Percentiles rank a stretch among this genome's conserved stretches.
Evolutionary conservation across 2,113 vertebrate species (phyloP).

Genomic region (Muntiacus muntjak): DNA sequence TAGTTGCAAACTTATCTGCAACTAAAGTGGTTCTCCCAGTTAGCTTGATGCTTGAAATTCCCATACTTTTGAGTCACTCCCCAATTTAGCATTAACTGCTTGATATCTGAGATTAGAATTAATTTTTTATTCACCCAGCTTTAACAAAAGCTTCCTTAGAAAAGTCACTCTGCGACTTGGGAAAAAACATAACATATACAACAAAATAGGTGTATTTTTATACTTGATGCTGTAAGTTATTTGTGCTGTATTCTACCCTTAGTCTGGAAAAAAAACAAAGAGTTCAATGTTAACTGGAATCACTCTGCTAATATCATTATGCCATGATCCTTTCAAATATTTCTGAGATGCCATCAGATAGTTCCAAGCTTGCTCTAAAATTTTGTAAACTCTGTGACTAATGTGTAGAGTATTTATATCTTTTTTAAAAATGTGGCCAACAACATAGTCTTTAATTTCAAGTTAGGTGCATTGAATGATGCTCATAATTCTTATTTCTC

Average conservation of each 20-base stretch:
- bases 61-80: not conserved
- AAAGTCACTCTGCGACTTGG: not conserved
- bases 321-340: conserved; percentile 29
- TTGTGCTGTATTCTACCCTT: not conserved
- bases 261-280: not conserved
- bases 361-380: conserved; percentile 33
- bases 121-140: not conserved
- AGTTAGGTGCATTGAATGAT: not conserved
- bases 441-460: not conserved
- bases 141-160: not conserved
- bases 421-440: not conserved
- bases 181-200: not conserved
- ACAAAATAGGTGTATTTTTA: not conserved
- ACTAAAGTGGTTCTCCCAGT: not conserved
- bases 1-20: conserved; percentile 11
- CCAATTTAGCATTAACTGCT: not conserved
- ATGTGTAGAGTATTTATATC: not conserved
- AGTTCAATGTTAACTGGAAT: not conserved
- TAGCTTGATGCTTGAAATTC: not conserved
- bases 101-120: not conserved
- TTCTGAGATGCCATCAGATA: conserved; percentile 27
- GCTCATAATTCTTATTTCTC: not conserved
- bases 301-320: conserved; percentile 14
- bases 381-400: conserved; percentile 45
- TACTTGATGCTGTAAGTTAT: not conserved